A percentile compares a stretch with the other conserved stretches of the same genome.
Conservation (phyloP, 2,797 vertebrate species). For the Channa striata region DNA sequence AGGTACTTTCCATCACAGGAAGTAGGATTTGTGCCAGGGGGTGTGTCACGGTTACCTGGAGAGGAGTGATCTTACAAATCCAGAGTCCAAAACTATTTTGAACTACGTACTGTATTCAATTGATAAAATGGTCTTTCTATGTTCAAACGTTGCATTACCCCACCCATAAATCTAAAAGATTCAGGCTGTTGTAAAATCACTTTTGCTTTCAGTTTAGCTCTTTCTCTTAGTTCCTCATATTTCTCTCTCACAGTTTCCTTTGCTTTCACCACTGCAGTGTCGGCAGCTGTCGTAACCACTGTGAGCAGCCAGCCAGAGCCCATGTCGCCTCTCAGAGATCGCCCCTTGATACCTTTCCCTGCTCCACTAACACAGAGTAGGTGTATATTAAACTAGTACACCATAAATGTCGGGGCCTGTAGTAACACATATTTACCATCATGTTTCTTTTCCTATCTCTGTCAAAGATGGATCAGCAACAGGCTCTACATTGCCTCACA, state of each 20-base stretch:
- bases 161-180: neutral
- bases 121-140: constrained; percentile 9
- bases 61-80: constrained; percentile 5
- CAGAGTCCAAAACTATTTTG: constrained; percentile 28
- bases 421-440: neutral
- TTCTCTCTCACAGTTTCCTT: constrained; percentile 46
- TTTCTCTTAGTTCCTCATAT: constrained; percentile 58
- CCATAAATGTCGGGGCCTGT: neutral
- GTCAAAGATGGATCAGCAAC: constrained; percentile 23
- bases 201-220: constrained; percentile 74
- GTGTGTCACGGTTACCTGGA: constrained; percentile 20
- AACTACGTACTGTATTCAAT: neutral
- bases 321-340: constrained; percentile 27
- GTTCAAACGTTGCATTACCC: neutral
- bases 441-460: constrained; percentile 1
- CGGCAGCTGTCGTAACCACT: constrained; percentile 10
- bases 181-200: constrained; percentile 13
- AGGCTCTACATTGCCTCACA: constrained; percentile 12
- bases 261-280: neutral
- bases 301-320: constrained; percentile 27
- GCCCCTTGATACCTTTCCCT: neutral
- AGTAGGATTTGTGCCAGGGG: constrained; percentile 25
- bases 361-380: constrained; percentile 30
- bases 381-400: constrained; percentile 17
- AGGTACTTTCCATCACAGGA: constrained; percentile 44